Evolutionary conservation across 2,797 vertebrate species (phyloP).

Genomic region (Parambassis ranga): DNA sequence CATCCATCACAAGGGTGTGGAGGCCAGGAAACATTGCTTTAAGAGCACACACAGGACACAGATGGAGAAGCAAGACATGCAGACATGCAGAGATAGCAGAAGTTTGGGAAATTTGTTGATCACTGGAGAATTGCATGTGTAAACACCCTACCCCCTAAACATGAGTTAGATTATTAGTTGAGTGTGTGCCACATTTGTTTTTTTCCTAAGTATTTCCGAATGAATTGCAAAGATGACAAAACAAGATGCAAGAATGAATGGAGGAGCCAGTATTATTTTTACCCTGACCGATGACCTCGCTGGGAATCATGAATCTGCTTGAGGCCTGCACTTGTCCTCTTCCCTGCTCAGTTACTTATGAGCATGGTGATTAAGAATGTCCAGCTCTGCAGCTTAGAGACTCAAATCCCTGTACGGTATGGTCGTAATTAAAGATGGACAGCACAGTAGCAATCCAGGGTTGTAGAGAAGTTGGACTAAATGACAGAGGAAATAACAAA

Average conservation of each 20-base stretch:
- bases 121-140: slow-evolving; percentile 9
- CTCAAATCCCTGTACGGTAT: slow-evolving; percentile 67
- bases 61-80: slow-evolving; percentile 67
- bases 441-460: slow-evolving; percentile 38
- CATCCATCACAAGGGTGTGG: slow-evolving; percentile 75
- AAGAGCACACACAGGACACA: slow-evolving; percentile 77
- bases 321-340: slow-evolving; percentile 31
- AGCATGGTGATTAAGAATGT: slow-evolving; percentile 67
- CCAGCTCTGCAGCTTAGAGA: slow-evolving; percentile 62
- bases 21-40: slow-evolving; percentile 73
- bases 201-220: slow-evolving; percentile 1
- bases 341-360: slow-evolving; percentile 51
- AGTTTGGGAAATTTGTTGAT: slow-evolving; percentile 46
- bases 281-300: slow-evolving; percentile 48
- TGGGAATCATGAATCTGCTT: slow-evolving; percentile 49
- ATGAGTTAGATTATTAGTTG: too few relatives aligned
- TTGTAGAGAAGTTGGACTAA: slow-evolving; percentile 27
- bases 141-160: too few relatives aligned
- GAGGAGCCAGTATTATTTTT: slow-evolving; percentile 54
- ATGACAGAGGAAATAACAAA: slow-evolving; percentile 65
- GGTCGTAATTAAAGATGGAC: slow-evolving; percentile 71
- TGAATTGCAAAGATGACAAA: slow-evolving; percentile 11
- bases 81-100: slow-evolving; percentile 58
- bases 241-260: slow-evolving; percentile 32
- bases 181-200: background rate